Evolutionary conservation across 2,113 vertebrate genomes (phyloP).

Genomic region (Neoarius graeffei): DNA sequence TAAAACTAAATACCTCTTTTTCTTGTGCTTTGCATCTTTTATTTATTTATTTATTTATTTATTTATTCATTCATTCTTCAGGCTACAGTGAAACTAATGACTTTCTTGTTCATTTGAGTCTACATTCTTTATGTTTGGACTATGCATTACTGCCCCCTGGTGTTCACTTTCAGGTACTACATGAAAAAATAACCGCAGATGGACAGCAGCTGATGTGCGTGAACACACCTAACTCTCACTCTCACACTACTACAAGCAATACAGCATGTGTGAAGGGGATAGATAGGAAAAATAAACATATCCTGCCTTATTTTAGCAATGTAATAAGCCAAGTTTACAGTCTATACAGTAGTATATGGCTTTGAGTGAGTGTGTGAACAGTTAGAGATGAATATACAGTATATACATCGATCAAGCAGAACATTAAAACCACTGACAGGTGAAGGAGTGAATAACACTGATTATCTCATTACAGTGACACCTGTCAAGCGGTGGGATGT

Average conservation of each 20-base stretch:
- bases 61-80: neutral
- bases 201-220: neutral
- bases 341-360: neutral
- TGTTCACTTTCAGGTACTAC: neutral
- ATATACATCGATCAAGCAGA: no score
- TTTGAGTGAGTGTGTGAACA: neutral
- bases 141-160: constrained; percentile 13
- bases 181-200: neutral
- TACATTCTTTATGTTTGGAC: neutral
- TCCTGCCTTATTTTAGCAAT: neutral
- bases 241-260: neutral
- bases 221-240: neutral
- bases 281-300: neutral
- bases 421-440: no score
- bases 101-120: no score
- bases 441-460: no score
- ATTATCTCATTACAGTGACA: no score
- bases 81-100: neutral
- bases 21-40: neutral
- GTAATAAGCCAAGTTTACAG: neutral
- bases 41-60: no score
- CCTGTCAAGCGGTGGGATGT: no score
- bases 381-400: neutral
- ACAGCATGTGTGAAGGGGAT: neutral
- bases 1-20: neutral